Conservation (phyloP, 2,888 invertebrate species). For the Tubiluchus corallicola region DNA sequence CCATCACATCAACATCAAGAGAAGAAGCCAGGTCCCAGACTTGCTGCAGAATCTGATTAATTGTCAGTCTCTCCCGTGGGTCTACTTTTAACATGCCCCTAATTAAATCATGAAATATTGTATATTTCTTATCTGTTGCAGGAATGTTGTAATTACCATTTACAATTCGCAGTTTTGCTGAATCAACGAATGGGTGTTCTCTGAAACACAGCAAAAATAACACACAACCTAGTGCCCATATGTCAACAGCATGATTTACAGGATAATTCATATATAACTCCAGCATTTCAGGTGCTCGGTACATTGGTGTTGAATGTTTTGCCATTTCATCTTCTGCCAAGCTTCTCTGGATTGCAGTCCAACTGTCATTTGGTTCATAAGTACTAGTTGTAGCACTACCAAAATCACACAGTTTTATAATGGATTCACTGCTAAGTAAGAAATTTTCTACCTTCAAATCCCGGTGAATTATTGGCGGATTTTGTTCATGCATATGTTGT, state of each 20-base stretch:
- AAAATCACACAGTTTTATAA: conserved; percentile 87
- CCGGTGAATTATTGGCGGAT: conserved; percentile 76
- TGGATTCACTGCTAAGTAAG: conserved; percentile 61
- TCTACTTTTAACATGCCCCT: conserved; percentile 42
- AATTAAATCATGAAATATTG: conserved; percentile 72
- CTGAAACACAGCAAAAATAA: conserved; percentile 76
- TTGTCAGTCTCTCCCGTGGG: conserved; percentile 57
- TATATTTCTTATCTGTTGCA: conserved; percentile 54
- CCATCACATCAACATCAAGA: conserved; percentile 58
- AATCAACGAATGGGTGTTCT: conserved; percentile 90
- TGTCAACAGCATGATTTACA: conserved; percentile 72
- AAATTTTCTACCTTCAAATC: conserved; percentile 94
- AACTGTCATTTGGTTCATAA: conserved; percentile 61
- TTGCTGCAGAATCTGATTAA: conserved; percentile 60
- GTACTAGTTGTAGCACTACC: conserved; percentile 72
- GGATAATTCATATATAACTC: conserved; percentile 82
- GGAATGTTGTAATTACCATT: conserved; percentile 84
- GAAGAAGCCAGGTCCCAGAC: conserved; percentile 74
- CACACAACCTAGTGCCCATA: conserved; percentile 91
- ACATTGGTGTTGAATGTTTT: conserved; percentile 48
- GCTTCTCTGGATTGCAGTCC: conserved; percentile 78
- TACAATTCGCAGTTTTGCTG: conserved; percentile 75
- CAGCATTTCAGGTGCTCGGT: conserved; percentile 92
- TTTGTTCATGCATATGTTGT: conserved; percentile 76
- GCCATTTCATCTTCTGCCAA: conserved; percentile 68